Percentiles rank a stretch among this genome's conserved stretches.
Evolutionary conservation across 2,113 vertebrate species (phyloP).

Genomic region (Patagioenas fasciata): DNA sequence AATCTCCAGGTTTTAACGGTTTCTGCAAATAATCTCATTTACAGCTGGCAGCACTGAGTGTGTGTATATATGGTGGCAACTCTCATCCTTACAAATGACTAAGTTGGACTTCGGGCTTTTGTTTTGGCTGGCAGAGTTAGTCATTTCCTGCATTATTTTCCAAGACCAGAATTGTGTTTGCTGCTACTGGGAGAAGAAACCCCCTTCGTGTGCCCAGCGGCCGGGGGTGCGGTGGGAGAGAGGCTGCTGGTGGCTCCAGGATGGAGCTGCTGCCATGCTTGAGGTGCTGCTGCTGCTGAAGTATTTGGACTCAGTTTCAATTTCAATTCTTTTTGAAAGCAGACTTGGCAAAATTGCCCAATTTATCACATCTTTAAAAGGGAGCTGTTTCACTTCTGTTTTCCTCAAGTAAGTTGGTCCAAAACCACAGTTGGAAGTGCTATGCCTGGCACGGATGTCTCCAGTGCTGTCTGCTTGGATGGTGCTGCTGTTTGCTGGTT

Average conservation of each 20-base stretch:
- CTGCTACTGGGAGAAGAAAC: neutral
- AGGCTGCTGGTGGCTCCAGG: fast-evolving
- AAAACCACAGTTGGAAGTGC: slow-evolving; percentile 39
- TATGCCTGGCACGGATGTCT: slow-evolving; percentile 24
- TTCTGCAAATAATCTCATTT: slow-evolving; percentile 25
- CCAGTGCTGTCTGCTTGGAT: slow-evolving; percentile 15
- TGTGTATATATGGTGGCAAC: neutral
- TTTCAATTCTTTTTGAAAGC: slow-evolving; percentile 50
- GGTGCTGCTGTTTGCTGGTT: neutral
- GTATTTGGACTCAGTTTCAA: neutral
- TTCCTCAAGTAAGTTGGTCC: slow-evolving; percentile 51
- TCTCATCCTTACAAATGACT: slow-evolving; percentile 27
- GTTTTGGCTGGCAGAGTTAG: slow-evolving; percentile 39
- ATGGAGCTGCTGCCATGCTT: neutral
- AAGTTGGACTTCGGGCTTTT: slow-evolving; percentile 45
- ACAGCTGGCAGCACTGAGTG: neutral
- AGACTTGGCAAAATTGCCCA: slow-evolving; percentile 39
- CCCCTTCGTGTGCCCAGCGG: fast-evolving
- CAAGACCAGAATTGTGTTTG: neutral
- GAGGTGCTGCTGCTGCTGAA: neutral
- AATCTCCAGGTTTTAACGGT: neutral
- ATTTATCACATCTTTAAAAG: slow-evolving; percentile 57
- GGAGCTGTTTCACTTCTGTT: slow-evolving; percentile 54
- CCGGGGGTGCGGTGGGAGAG: neutral
- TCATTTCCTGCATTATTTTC: neutral